Percentiles rank a stretch among this genome's conserved stretches.
Evolutionary conservation across 2,888 invertebrate species (phyloP).

Genomic region (Microctonus aethiopoides): DNA sequence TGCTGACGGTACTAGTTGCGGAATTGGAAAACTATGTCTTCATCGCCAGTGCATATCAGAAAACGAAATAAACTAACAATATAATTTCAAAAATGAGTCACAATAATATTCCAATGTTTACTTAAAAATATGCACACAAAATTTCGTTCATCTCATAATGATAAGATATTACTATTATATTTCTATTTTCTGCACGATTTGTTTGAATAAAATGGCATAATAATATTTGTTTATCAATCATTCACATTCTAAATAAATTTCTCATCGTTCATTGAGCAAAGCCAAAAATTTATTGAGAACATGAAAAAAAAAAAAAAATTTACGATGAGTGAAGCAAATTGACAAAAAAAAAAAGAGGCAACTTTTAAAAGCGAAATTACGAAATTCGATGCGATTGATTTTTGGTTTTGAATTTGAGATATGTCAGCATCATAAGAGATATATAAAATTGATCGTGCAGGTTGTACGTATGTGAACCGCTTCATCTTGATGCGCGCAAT

Average conservation of each 20-base stretch:
- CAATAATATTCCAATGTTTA: too few species aligned
- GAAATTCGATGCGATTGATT: constrained; percentile 20
- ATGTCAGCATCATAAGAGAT: background rate
- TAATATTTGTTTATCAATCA: too few species aligned
- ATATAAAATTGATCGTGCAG: constrained; percentile 44
- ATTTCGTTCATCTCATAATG: too few species aligned
- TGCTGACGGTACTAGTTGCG: constrained; percentile 10
- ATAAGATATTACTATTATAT: too few species aligned
- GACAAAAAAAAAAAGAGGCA: background rate
- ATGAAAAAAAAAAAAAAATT: background rate
- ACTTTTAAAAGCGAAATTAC: constrained; percentile 10
- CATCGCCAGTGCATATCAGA: background rate
- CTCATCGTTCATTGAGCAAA: background rate
- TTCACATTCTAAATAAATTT: background rate
- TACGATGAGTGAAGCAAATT: background rate
- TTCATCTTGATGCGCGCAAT: background rate
- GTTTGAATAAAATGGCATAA: too few species aligned
- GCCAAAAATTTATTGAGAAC: background rate
- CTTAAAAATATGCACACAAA: too few species aligned
- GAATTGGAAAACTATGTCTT: background rate
- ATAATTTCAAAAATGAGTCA: background rate
- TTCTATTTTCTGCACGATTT: too few species aligned
- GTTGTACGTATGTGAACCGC: background rate
- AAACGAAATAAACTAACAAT: background rate
- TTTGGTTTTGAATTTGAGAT: background rate